Evolutionary conservation across 2,888 invertebrate species (phyloP).

Genomic region (Opisthograptis luteolata): DNA sequence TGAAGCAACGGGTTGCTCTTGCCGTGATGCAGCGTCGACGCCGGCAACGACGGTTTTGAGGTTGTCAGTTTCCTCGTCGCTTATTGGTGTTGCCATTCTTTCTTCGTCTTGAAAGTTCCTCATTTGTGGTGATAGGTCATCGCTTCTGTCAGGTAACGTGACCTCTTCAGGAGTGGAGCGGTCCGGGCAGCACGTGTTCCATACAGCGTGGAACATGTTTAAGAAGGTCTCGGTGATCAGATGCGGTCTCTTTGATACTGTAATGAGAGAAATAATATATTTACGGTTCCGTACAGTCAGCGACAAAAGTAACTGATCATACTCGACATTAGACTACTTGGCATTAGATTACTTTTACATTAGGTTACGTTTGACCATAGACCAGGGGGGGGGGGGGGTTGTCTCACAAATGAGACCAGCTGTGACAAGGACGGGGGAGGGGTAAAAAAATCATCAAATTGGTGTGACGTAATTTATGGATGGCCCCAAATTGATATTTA

Average conservation of each 20-base stretch:
- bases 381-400: no score
- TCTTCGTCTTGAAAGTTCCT: conserved; percentile 60
- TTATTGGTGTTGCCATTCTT: conserved; percentile 53
- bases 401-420: no score
- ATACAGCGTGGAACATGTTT: conserved; percentile 55
- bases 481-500: no score
- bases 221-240: conserved; percentile 58
- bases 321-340: no score
- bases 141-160: conserved; percentile 46
- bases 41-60: not conserved
- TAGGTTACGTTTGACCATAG: no score
- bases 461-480: no score
- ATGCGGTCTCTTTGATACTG: conserved; percentile 65
- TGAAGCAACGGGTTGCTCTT: not conserved
- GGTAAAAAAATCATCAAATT: no score
- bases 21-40: not conserved
- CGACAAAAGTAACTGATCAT: no score
- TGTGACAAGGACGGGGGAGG: no score
- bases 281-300: no score
- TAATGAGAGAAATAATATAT: conserved; percentile 7
- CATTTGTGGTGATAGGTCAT: conserved; percentile 56
- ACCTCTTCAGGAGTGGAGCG: conserved; percentile 45
- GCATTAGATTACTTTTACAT: no score
- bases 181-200: conserved; percentile 70
- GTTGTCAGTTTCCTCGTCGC: conserved; percentile 52